A percentile compares a stretch with the other conserved stretches of the same genome.
phyloP scores from a whole-genome alignment of 2,888 invertebrate species.

The Acleris sparsana region DNA sequence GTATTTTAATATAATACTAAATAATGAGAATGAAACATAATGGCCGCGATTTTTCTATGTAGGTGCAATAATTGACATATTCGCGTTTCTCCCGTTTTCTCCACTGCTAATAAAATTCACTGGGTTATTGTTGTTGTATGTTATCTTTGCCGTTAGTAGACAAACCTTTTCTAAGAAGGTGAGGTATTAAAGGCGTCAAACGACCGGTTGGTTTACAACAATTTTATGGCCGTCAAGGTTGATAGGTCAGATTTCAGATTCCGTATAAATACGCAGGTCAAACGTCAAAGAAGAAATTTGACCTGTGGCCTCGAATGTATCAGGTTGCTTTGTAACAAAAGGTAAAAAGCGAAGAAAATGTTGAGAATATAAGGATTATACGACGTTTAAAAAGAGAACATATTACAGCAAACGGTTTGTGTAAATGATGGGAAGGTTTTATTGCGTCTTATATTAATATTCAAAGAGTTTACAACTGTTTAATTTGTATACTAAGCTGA shows the following conservation, averaged over 20 bases:
- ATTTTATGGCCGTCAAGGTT: background rate
- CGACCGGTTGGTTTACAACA: background rate
- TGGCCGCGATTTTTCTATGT: too few relatives aligned
- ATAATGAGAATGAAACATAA: too few relatives aligned
- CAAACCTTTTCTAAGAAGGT: background rate
- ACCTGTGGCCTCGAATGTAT: background rate
- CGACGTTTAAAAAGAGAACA: slow-evolving; percentile 22
- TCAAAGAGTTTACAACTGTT: slow-evolving; percentile 28
- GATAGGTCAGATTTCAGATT: background rate
- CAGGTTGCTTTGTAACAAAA: background rate
- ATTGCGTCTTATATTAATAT: slow-evolving; percentile 28
- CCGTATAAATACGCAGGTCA: slow-evolving; percentile 1
- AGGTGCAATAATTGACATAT: too few relatives aligned
- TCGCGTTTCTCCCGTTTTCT: too few relatives aligned
- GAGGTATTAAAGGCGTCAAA: background rate
- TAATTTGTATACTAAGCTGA: slow-evolving; percentile 30
- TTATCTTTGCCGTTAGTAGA: background rate
- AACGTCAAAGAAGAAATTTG: background rate
- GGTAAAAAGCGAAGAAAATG: too few relatives aligned
- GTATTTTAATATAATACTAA: too few relatives aligned
- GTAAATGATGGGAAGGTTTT: slow-evolving; percentile 23
- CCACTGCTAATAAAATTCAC: too few relatives aligned
- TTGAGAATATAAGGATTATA: background rate
- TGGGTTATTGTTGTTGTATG: background rate
- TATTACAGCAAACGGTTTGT: slow-evolving; percentile 5